These are phyloP conservation scores for Todiramphus saurophagus DNA, from an alignment of 2,113 vertebrate species.

Conservation along the genomic window DNA sequence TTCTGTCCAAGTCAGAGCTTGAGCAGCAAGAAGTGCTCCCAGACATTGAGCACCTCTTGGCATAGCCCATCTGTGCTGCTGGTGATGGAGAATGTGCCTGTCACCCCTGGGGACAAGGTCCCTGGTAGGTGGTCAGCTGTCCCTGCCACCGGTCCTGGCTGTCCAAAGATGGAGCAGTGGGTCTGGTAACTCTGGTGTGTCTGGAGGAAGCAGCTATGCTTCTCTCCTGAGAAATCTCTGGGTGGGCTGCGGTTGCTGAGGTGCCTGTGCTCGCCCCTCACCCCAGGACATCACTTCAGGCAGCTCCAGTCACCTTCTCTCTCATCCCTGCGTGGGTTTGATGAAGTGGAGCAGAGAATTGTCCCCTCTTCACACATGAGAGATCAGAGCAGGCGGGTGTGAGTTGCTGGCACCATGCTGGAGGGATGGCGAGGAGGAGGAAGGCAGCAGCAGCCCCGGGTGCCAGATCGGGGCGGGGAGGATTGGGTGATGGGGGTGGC, in stretches of 20 bases:
- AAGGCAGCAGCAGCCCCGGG: neutral
- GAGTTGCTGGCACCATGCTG: neutral
- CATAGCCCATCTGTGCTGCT: neutral
- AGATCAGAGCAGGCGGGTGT: neutral
- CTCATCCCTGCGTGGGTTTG: neutral
- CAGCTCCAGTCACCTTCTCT: neutral
- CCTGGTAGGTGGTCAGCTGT: neutral
- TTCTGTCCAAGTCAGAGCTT: neutral
- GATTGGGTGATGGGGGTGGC: neutral
- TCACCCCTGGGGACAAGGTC: neutral
- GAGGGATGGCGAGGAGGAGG: neutral
- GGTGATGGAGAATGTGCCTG: neutral
- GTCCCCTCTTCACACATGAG: conserved; percentile 50
- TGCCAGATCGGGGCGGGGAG: accelerated
- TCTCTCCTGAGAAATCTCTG: neutral
- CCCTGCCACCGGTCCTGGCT: neutral
- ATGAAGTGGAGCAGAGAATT: conserved; percentile 62
- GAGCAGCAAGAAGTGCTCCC: neutral
- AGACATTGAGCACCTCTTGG: neutral
- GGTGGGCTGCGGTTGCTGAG: neutral
- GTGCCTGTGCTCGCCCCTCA: neutral
- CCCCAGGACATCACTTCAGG: neutral
- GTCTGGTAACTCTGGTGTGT: neutral
- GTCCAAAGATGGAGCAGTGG: neutral
- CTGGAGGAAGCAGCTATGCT: neutral